Percentiles rank a stretch among this genome's conserved stretches.
phyloP scores from a whole-genome alignment of 1,140 invertebrate genomes.

The Rhagoletis pomonella region DNA sequence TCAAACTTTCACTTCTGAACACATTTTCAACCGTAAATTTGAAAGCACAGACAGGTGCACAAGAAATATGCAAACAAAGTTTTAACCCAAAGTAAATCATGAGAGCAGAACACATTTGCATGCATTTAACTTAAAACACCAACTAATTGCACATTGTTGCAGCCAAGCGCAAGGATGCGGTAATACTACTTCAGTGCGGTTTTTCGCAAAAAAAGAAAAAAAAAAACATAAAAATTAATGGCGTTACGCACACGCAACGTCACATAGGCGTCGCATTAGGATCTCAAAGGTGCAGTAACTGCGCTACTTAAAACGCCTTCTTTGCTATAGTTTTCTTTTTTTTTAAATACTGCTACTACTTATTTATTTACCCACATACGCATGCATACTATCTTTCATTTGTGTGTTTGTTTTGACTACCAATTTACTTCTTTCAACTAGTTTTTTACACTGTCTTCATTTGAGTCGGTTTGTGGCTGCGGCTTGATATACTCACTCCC shows the following conservation, averaged over 20 bases:
- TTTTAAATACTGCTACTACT: not conserved
- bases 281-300: not conserved
- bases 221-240: not conserved
- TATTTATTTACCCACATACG: not conserved
- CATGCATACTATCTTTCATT: not conserved
- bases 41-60: not conserved
- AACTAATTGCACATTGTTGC: slow-evolving; percentile 47
- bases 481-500: too few species aligned
- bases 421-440: not conserved
- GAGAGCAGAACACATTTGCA: not conserved
- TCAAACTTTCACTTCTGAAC: not conserved
- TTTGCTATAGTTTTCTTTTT: not conserved
- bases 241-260: not conserved
- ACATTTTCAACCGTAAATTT: not conserved
- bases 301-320: not conserved
- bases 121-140: slow-evolving; percentile 26
- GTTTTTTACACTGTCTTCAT: not conserved
- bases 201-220: not conserved
- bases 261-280: not conserved
- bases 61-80: not conserved
- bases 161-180: slow-evolving; percentile 39
- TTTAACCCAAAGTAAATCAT: not conserved
- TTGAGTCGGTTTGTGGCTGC: not conserved
- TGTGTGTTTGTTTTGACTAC: slow-evolving; percentile 14
- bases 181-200: slow-evolving; percentile 12